Conservation (phyloP, 1,140 invertebrate genomes). For the Armadillidium nasatum region DNA sequence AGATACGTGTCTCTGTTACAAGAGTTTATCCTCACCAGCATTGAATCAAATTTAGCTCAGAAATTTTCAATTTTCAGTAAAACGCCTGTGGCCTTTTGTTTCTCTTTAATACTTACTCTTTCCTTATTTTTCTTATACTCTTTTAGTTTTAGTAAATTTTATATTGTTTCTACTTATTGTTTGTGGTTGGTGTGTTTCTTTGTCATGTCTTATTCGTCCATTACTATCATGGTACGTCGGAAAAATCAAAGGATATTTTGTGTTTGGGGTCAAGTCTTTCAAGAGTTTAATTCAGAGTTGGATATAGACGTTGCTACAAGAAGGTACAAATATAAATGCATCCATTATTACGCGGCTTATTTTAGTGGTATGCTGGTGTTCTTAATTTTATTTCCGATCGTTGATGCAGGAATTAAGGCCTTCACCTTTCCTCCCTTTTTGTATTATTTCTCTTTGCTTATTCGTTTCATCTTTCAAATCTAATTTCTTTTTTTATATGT, state of each 20-base stretch:
- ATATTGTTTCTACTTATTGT: not conserved
- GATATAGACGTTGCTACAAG: not conserved
- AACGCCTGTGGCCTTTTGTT: not conserved
- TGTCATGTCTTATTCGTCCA: not conserved
- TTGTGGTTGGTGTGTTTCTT: not conserved
- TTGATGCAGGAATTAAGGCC: not conserved
- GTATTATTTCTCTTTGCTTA: not conserved
- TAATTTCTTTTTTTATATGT: not conserved
- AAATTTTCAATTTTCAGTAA: not conserved
- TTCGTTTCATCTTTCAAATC: not conserved
- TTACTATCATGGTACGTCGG: not conserved
- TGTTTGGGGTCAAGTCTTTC: not conserved
- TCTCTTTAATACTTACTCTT: not conserved
- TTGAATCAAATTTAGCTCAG: not conserved
- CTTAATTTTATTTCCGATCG: not conserved
- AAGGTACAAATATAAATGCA: conserved; percentile 3
- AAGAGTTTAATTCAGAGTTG: not conserved
- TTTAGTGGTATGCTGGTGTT: not conserved
- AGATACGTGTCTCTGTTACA: not conserved
- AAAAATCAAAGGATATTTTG: not conserved
- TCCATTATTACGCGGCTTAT: not conserved
- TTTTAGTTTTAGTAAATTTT: not conserved
- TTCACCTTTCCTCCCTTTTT: not conserved
- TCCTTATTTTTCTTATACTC: not conserved
- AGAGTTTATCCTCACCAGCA: not conserved